These are phyloP conservation scores for Anadara kagoshimensis DNA, from an alignment of 1,140 invertebrate genomes.

Conservation along the genomic window DNA sequence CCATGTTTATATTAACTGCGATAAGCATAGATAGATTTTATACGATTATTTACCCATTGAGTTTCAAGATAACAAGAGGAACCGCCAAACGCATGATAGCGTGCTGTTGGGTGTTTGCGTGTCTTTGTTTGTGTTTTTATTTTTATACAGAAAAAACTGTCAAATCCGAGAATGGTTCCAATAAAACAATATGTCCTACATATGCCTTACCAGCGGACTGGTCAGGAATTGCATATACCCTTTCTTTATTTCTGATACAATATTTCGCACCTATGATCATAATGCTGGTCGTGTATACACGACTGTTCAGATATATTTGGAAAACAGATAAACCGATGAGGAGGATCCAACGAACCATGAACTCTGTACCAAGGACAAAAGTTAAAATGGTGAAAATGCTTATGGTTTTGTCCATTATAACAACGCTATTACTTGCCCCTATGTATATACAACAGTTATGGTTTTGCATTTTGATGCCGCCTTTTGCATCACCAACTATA, in stretches of 20 bases:
- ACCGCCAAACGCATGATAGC: constrained; percentile 62
- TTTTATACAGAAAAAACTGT: constrained; percentile 44
- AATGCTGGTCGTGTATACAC: constrained; percentile 41
- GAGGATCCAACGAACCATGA: constrained; percentile 53
- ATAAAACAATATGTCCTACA: constrained; percentile 39
- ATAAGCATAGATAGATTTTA: constrained; percentile 65
- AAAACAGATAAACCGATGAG: constrained; percentile 32
- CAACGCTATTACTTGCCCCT: constrained; percentile 43
- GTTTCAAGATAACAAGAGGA: constrained; percentile 64
- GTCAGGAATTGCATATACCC: constrained; percentile 44
- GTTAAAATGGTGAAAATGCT: constrained; percentile 67
- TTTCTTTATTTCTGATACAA: constrained; percentile 38
- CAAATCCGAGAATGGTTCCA: not conserved
- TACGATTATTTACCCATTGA: constrained; percentile 67
- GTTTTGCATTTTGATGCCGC: constrained; percentile 28
- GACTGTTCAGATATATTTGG: constrained; percentile 57
- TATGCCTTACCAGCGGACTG: constrained; percentile 25
- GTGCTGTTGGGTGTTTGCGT: constrained; percentile 42
- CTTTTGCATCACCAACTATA: constrained; percentile 2
- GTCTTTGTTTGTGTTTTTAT: constrained; percentile 43
- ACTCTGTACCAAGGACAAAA: constrained; percentile 63
- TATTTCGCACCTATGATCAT: constrained; percentile 48
- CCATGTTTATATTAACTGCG: constrained; percentile 51
- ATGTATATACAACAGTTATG: constrained; percentile 48
- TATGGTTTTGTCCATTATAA: constrained; percentile 43